phyloP scores from a whole-genome alignment of 1,140 invertebrate genomes.

The Pararge aegeria region DNA sequence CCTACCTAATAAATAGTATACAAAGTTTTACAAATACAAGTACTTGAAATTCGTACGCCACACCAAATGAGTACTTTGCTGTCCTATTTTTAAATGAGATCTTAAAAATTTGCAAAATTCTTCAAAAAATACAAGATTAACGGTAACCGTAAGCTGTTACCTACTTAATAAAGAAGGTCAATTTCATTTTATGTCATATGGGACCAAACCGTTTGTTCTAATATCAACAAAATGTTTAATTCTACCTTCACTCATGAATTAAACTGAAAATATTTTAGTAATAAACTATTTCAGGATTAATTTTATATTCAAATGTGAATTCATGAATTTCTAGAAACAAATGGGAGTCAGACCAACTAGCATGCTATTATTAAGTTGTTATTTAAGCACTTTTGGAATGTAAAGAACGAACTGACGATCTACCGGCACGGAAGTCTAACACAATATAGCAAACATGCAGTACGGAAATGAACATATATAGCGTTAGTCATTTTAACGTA shows the following conservation, averaged over 20 bases:
- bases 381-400: slow-evolving; percentile 37
- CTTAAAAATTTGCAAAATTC: too few species aligned
- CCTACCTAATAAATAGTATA: too few species aligned
- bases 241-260: too few species aligned
- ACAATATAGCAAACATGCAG: background rate
- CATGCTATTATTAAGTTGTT: slow-evolving; percentile 45
- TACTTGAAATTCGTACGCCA: too few species aligned
- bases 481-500: too few species aligned
- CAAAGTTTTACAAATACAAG: too few species aligned
- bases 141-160: too few species aligned
- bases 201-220: background rate
- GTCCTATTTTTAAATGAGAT: too few species aligned
- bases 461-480: too few species aligned
- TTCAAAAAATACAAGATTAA: too few species aligned
- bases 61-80: too few species aligned
- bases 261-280: background rate
- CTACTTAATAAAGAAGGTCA: too few species aligned
- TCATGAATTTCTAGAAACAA: slow-evolving; percentile 35
- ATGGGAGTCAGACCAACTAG: slow-evolving; percentile 40
- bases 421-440: slow-evolving; percentile 20
- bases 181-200: background rate
- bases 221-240: background rate
- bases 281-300: background rate
- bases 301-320: slow-evolving; percentile 16
- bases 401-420: slow-evolving; percentile 60